Evolutionary conservation across 2,113 vertebrate species (phyloP), one percentile per base, ranked within the genome.

Genomic region (Rattus norvegicus): DNA sequence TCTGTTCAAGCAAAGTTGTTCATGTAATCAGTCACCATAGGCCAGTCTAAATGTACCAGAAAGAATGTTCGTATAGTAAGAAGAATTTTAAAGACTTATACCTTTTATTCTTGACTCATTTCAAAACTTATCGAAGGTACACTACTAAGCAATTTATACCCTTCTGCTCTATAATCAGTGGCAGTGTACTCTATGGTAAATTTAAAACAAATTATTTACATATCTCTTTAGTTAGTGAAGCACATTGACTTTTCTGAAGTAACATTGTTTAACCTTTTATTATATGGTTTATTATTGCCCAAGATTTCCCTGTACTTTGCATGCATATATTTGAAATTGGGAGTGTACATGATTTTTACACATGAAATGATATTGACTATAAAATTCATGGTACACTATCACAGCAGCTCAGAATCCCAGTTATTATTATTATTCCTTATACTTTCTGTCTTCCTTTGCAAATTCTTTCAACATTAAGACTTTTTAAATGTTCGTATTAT

Each of bases 131-230:
- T 59, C 24, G 84, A 84, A 88, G 94, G 39, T 12, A 80, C 5
- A 52, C 17, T 91, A 5, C 3, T 92, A 52, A 61, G 70, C 54
- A 87, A 63, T 92, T 94, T 81, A 72, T 65, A 89, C 65, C n/a
- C 16, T 88, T 61, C 70, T 30, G 83, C 63, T 39, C 59, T 72
- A 30, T 73, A 33, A 89, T 56, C 28, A 90, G 63, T 24, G 33
- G 61, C 84, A 92, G 47, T 84, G 26, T 33, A 33, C 69, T 90
- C 6, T 33, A 56, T 73, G 20, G 39, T 33, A 81, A 76, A 14
- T 92, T 96, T 95, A 92, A 96, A 94, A 61, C 33, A 95, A 81
- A 72, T 94, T 92, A 90, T 77, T 96, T 95, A 61, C 88, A 76
- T 69, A 67, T 87, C 36, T 43, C 61, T 59, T 95, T 89, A 96